A percentile compares a stretch with the other conserved stretches of the same genome.
Conservation (phyloP, 2,113 vertebrate species). For the Myotis davidii region DNA sequence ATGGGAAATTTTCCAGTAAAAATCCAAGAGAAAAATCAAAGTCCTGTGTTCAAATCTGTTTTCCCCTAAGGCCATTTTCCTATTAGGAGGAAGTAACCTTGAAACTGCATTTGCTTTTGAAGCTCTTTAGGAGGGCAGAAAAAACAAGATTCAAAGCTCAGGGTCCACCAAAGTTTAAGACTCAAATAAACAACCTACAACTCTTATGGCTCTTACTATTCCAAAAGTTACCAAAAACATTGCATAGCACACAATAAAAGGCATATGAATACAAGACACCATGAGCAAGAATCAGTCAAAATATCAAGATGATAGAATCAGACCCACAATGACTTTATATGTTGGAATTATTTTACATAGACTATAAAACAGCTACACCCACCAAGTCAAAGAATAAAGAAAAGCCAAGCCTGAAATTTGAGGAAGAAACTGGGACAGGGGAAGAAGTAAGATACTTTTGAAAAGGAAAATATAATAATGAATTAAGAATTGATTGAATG, state of each 20-base stretch:
- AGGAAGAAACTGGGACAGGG: not conserved
- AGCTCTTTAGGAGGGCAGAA: not conserved
- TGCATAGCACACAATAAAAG: not conserved
- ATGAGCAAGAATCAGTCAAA: not conserved
- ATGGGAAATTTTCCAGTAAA: not conserved
- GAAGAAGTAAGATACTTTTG: not conserved
- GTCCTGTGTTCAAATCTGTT: not conserved
- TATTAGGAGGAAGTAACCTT: not conserved
- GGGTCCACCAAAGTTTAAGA: not conserved
- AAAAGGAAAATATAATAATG: not conserved
- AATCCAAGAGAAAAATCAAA: slow-evolving; percentile 37
- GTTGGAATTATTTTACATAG: not conserved
- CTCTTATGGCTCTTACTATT: not conserved
- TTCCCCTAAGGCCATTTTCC: not conserved
- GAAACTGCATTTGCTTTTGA: not conserved
- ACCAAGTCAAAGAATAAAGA: not conserved
- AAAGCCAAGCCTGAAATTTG: not conserved
- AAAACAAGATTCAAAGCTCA: not conserved
- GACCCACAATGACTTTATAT: not conserved
- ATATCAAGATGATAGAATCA: not conserved
- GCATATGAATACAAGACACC: not conserved
- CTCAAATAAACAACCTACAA: not conserved
- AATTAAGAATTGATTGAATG: not conserved
- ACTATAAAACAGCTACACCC: not conserved
- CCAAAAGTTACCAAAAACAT: not conserved